These are phyloP conservation scores for Caranx melampygus DNA, from an alignment of 2,113 vertebrate genomes.

Conservation along the genomic window DNA sequence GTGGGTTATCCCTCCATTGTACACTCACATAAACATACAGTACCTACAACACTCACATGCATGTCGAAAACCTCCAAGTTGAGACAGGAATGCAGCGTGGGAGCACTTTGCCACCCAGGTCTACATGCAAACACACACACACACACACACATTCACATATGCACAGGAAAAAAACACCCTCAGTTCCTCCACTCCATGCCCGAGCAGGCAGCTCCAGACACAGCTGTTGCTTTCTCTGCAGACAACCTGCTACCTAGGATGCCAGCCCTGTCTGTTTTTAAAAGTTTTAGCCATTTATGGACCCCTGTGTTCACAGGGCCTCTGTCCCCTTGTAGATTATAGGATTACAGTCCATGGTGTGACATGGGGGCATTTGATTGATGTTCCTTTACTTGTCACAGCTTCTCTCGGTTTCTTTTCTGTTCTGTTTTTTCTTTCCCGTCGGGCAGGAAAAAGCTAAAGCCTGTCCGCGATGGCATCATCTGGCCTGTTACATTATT, in stretches of 20 bases:
- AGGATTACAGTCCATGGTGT: constrained; percentile 33
- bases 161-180: constrained; percentile 11
- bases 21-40: constrained; percentile 12
- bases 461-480: neutral
- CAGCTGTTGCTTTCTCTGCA: constrained; percentile 78
- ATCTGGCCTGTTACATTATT: constrained; percentile 5
- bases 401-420: neutral
- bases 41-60: constrained; percentile 17
- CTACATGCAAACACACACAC: constrained; percentile 10
- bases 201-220: constrained; percentile 61
- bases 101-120: constrained; percentile 49
- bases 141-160: neutral
- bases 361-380: neutral
- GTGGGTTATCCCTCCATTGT: neutral
- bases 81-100: constrained; percentile 62
- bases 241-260: constrained; percentile 72
- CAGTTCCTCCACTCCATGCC: constrained; percentile 44
- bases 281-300: constrained; percentile 41
- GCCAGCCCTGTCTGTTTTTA: constrained; percentile 50
- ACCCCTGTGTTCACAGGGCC: constrained; percentile 19
- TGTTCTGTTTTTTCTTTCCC: neutral
- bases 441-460: neutral
- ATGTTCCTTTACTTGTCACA: neutral
- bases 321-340: constrained; percentile 19
- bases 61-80: constrained; percentile 35